Conservation (phyloP, 2,888 invertebrate genomes). For the Serrognathus titanus region DNA sequence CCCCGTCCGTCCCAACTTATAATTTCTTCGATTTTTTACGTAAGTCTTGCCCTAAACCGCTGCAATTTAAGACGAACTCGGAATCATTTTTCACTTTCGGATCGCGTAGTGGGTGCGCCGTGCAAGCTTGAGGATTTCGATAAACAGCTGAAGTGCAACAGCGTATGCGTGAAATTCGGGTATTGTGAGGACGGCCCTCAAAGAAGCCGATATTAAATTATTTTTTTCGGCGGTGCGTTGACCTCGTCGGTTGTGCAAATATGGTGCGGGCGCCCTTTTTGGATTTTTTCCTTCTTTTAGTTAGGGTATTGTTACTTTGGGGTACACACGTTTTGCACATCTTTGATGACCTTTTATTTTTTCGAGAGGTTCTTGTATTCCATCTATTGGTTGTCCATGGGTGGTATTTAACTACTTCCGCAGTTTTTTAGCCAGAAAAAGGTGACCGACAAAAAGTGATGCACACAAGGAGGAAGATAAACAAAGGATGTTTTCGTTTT, state of each 20-base stretch:
- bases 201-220: slow-evolving; percentile 27
- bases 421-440: neutral
- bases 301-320: neutral
- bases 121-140: neutral
- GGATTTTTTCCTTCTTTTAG: neutral
- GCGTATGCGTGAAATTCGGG: slow-evolving; percentile 22
- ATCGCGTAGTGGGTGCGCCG: slow-evolving; percentile 15
- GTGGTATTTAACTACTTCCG: slow-evolving; percentile 1
- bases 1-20: neutral
- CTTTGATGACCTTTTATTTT: slow-evolving; percentile 11
- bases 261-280: slow-evolving; percentile 21
- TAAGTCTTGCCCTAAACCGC: no score
- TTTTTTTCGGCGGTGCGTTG: slow-evolving; percentile 22
- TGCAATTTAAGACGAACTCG: slow-evolving; percentile 1
- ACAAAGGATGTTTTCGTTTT: no score
- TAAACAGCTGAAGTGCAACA: neutral
- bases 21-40: neutral
- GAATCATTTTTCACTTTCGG: slow-evolving; percentile 26
- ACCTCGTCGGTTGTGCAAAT: slow-evolving; percentile 23
- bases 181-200: slow-evolving; percentile 21
- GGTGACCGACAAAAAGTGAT: no score
- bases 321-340: slow-evolving; percentile 9
- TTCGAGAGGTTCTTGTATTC: neutral
- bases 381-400: slow-evolving; percentile 11
- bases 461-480: no score